phyloP scores from a whole-genome alignment of 2,888 invertebrate genomes.

The Priocnemis perturbator region DNA sequence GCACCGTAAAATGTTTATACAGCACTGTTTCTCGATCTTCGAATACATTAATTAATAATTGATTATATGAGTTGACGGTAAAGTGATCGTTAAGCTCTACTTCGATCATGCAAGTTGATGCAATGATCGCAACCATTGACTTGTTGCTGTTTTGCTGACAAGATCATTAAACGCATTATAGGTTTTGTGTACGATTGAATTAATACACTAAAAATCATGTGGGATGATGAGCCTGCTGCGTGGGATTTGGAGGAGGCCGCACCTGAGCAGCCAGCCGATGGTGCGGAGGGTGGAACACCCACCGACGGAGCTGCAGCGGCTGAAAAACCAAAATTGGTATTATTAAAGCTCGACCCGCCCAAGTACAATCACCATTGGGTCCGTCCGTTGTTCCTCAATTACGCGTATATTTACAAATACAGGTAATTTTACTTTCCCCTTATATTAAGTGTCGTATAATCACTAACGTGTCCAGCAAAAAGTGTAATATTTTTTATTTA shows the following conservation, averaged over 20 bases:
- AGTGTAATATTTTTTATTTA: too few species aligned
- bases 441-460: background rate
- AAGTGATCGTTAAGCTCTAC: too few species aligned
- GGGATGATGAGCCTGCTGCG: slow-evolving; percentile 65
- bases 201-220: slow-evolving; percentile 49
- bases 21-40: too few species aligned
- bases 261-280: slow-evolving; percentile 62
- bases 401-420: slow-evolving; percentile 89
- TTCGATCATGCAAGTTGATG: too few species aligned
- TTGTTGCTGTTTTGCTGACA: too few species aligned
- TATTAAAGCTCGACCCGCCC: slow-evolving; percentile 81
- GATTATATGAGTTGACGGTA: too few species aligned
- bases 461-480: too few species aligned
- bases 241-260: slow-evolving; percentile 67
- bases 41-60: too few species aligned
- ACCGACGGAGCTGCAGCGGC: slow-evolving; percentile 76
- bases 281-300: slow-evolving; percentile 74
- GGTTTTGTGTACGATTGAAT: slow-evolving; percentile 1
- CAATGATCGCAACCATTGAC: too few species aligned
- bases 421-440: slow-evolving; percentile 64
- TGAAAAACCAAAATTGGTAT: slow-evolving; percentile 55
- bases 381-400: slow-evolving; percentile 88
- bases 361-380: slow-evolving; percentile 90
- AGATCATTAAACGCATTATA: background rate
- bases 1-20: too few species aligned